Evolutionary conservation across 2,797 vertebrate genomes (phyloP).

Genomic region (Tolypeutes matacus): DNA sequence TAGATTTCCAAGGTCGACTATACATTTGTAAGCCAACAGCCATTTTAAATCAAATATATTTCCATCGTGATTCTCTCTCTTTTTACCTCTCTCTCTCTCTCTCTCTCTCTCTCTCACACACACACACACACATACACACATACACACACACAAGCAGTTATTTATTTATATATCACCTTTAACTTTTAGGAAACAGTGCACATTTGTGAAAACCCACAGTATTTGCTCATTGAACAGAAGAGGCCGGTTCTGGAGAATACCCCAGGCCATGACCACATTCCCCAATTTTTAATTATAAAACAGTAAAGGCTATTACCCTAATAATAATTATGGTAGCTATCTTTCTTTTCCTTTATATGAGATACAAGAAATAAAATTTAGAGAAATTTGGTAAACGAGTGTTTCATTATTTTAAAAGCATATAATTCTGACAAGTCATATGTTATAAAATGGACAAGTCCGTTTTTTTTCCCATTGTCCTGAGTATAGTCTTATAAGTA

Average conservation of each 20-base stretch:
- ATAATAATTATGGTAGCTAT: not conserved
- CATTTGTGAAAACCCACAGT: not conserved
- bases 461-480: not conserved
- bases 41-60: constrained; percentile 26
- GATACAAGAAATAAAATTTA: constrained; percentile 14
- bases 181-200: constrained; percentile 9
- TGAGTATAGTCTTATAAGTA: not conserved
- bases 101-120: not conserved
- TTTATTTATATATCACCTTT: not conserved
- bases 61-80: not conserved
- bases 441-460: not conserved
- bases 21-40: constrained; percentile 15
- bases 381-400: not conserved
- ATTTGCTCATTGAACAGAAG: constrained; percentile 25
- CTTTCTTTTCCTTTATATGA: constrained; percentile 45
- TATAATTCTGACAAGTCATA: not conserved
- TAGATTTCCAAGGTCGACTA: constrained; percentile 49
- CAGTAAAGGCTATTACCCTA: not conserved
- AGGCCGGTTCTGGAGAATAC: constrained; percentile 8
- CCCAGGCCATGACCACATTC: not conserved
- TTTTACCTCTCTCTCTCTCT: not conserved
- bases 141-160: not conserved
- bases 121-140: not conserved
- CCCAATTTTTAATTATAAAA: not conserved
- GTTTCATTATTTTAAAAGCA: not conserved